Evolutionary conservation across 2,113 vertebrate species (phyloP).

Genomic region (Benitochromis conjunctus): DNA sequence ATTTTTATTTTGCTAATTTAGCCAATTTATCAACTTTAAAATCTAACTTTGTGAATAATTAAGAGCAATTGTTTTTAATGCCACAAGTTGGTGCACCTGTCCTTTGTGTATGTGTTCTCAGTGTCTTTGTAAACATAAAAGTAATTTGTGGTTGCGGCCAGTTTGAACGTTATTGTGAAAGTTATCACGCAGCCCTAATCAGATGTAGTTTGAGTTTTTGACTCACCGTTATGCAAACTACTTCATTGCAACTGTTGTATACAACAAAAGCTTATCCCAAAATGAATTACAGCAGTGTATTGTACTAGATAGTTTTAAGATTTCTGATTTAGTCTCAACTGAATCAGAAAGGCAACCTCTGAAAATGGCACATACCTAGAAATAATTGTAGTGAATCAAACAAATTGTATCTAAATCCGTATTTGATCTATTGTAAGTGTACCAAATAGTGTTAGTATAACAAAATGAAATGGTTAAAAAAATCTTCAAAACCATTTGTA

Average conservation of each 20-base stretch:
- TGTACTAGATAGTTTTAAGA: not conserved
- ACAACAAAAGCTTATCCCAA: not conserved
- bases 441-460: not conserved
- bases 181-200: not conserved
- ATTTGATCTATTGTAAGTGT: not conserved
- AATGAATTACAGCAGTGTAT: not conserved
- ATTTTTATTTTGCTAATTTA: not conserved
- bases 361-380: not conserved
- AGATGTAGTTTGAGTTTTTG: not conserved
- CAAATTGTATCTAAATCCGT: not conserved
- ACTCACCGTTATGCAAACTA: not conserved
- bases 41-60: not conserved
- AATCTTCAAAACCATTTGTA: not conserved
- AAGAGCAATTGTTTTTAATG: not conserved
- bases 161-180: not conserved
- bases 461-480: not conserved
- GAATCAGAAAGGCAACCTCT: not conserved
- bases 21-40: not conserved
- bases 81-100: not conserved
- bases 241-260: not conserved
- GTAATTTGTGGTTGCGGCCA: not conserved
- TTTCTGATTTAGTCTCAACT: not conserved
- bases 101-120: not conserved
- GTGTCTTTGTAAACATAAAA: not conserved
- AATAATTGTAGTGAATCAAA: not conserved